Base-by-base conservation (phyloP, 2,113 vertebrate genomes). In the Salvelinus alpinus region DNA sequence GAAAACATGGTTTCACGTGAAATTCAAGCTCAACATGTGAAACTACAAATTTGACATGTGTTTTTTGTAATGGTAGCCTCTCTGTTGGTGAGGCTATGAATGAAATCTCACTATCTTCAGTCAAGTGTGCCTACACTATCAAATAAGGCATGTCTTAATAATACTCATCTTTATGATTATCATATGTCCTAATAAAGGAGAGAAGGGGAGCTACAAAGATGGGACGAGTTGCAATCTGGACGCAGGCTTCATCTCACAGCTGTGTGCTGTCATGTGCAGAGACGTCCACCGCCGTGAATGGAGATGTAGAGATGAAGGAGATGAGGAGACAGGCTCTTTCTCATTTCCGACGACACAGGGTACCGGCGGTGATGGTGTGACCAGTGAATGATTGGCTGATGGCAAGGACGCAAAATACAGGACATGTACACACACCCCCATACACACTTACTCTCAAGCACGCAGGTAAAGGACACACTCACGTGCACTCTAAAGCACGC, bases 231-330 rank as follows among this genome's bases (percentile, higher is more conserved):
- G 65, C 18, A 12, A 27, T 68, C 31, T 68, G 29, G 65, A 29
- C 7, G 18, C n/a, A 29, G 22, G 44, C 59, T 57, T 86, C 71
- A 85, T 25, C 31, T 77, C 82, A 73, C 81, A 89, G 78, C 75
- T 85, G 80, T 71, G 78, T 44, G 31, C 66, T 87, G 84, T 84
- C 85, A 77, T 18, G 71, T 65, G 66, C 81, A 85, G 72, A 85
- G 25, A 34, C 18, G 54, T 14, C 25, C 54, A 60, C 34, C 47
- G 13, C 25, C 24, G 0, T 12, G 64, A 76, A 62, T 31, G 3
- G 34, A 70, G 14, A 29, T 25, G 66, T 25, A n/a, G 16, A 16
- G 65, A 29, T 1, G 25, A 44, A 12, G 24, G 70, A 2, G 62
- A 16, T n/a, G 12, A n/a, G 0, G 14, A 2, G 29, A 18, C 25